Evolutionary conservation across 1,140 invertebrate genomes (phyloP).

Genomic region (Drosophila elegans): DNA sequence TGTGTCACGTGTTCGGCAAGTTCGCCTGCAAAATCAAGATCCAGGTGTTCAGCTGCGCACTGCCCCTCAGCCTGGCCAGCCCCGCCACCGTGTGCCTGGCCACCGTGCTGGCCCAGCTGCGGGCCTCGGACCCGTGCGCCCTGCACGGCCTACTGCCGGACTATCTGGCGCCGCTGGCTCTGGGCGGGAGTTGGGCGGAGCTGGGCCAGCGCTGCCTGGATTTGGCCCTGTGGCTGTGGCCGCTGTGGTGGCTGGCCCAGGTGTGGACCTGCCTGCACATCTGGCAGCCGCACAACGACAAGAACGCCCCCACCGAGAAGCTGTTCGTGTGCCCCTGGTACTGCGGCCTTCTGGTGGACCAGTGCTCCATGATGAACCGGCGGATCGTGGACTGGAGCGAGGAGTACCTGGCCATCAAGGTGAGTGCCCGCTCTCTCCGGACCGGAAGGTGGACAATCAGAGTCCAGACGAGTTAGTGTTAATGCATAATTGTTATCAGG

Average conservation of each 20-base stretch:
- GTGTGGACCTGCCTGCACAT: constrained; percentile 93
- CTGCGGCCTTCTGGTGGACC: constrained; percentile 92
- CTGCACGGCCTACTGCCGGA: constrained; percentile 87
- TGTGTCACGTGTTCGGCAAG: constrained; percentile 91
- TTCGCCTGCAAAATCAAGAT: constrained; percentile 94
- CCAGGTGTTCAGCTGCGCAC: constrained; percentile 92
- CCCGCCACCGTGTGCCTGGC: constrained; percentile 89
- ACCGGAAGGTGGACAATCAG: constrained; percentile 17
- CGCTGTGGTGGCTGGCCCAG: constrained; percentile 91
- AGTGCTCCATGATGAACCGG: constrained; percentile 93
- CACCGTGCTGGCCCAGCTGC: constrained; percentile 87
- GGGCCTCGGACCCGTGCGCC: constrained; percentile 88
- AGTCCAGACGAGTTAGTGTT: constrained; percentile 48
- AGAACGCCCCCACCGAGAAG: constrained; percentile 91
- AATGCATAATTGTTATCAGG: constrained; percentile 76
- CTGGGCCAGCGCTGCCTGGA: constrained; percentile 84
- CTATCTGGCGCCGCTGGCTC: constrained; percentile 87
- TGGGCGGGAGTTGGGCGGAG: constrained; percentile 61
- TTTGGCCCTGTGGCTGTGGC: constrained; percentile 90
- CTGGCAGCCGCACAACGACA: constrained; percentile 92
- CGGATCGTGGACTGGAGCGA: constrained; percentile 90
- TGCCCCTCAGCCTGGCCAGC: constrained; percentile 90
- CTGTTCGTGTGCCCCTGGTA: constrained; percentile 94
- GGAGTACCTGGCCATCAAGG: constrained; percentile 93
- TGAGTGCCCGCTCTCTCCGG: constrained; percentile 71